These are phyloP conservation scores for Athene cunicularia DNA, from an alignment of 2,113 vertebrate genomes.

Conservation along the genomic window DNA sequence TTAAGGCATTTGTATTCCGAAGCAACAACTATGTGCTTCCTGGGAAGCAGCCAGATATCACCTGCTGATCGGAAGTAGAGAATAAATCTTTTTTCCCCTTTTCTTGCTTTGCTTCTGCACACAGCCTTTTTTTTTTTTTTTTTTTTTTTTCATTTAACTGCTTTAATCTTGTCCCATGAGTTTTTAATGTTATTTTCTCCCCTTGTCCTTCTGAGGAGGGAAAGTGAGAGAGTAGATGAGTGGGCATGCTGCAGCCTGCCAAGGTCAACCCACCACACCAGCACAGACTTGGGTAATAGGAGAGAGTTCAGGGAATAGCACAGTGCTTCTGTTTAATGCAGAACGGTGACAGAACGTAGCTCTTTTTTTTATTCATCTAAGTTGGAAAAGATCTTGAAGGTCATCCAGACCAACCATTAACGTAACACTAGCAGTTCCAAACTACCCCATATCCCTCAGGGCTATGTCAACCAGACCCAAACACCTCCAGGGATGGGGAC, in stretches of 20 bases:
- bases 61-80: neutral
- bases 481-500: too few relatives aligned
- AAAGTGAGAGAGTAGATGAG: neutral
- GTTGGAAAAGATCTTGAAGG: too few relatives aligned
- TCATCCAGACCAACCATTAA: too few relatives aligned
- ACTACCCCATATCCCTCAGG: too few relatives aligned
- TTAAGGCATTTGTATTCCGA: neutral
- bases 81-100: neutral
- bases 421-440: too few relatives aligned
- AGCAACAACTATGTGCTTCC: neutral
- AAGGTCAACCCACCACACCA: neutral
- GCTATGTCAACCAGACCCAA: too few relatives aligned
- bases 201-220: neutral
- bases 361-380: too few relatives aligned
- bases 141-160: neutral
- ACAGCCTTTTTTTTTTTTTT: neutral
- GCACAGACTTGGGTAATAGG: neutral
- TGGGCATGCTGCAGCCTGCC: neutral
- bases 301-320: neutral
- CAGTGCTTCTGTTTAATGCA: neutral
- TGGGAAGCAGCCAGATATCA: neutral
- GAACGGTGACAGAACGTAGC: neutral
- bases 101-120: neutral
- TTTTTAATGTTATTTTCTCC: neutral
- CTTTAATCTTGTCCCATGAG: neutral